phyloP scores from a whole-genome alignment of 1,140 invertebrate species.

The Lordiphosa mommai region DNA sequence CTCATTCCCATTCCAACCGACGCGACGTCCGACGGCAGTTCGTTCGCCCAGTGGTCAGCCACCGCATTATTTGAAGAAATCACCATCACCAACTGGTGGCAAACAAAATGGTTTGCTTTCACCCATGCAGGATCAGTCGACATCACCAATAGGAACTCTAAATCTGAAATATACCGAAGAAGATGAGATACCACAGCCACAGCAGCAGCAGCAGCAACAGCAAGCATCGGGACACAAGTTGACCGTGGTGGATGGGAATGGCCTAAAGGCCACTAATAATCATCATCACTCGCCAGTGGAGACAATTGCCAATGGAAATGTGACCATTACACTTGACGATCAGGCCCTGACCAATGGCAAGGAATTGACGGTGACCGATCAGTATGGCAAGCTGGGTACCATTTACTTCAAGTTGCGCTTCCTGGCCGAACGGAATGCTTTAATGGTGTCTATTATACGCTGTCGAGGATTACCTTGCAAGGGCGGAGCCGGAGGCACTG shows the following conservation, averaged over 20 bases:
- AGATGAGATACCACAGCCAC: slow-evolving; percentile 49
- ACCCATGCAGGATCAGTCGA: slow-evolving; percentile 73
- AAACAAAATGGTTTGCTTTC: slow-evolving; percentile 79
- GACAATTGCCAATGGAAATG: slow-evolving; percentile 62
- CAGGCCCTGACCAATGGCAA: slow-evolving; percentile 57
- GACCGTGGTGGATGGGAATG: slow-evolving; percentile 41
- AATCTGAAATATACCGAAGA: slow-evolving; percentile 71
- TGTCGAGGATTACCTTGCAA: slow-evolving; percentile 91
- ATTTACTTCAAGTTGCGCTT: slow-evolving; percentile 93
- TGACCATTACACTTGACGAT: slow-evolving; percentile 78
- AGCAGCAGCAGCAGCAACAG: slow-evolving; percentile 20
- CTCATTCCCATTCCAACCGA: slow-evolving; percentile 82
- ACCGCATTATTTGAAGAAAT: slow-evolving; percentile 92
- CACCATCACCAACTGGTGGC: slow-evolving; percentile 90
- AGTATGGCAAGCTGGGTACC: slow-evolving; percentile 87
- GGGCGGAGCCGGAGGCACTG: slow-evolving; percentile 81
- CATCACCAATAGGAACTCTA: slow-evolving; percentile 64
- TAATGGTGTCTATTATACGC: slow-evolving; percentile 94
- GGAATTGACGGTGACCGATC: slow-evolving; percentile 79
- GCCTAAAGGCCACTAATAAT: slow-evolving; percentile 22
- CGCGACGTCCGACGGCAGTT: slow-evolving; percentile 82
- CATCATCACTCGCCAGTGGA: slow-evolving; percentile 74
- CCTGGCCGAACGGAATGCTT: slow-evolving; percentile 91
- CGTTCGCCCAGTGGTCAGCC: slow-evolving; percentile 83
- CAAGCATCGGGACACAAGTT: slow-evolving; percentile 37